phyloP scores from a whole-genome alignment of 2,888 invertebrate genomes.

The Spicauda simplicius region DNA sequence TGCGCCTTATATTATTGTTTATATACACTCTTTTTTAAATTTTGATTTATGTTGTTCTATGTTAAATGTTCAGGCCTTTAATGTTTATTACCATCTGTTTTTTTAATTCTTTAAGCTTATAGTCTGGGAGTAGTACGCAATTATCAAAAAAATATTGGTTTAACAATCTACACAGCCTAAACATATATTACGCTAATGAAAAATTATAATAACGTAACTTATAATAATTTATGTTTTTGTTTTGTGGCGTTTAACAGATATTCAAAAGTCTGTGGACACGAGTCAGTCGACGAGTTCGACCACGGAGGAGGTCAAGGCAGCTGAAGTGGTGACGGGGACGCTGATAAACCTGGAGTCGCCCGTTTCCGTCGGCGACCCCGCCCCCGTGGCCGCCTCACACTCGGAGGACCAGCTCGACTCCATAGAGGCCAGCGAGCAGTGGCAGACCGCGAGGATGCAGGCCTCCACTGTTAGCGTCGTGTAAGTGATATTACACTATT shows the following conservation, averaged over 20 bases:
- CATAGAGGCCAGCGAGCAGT: slow-evolving; percentile 74
- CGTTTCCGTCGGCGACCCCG: slow-evolving; percentile 58
- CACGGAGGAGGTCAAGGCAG: slow-evolving; percentile 65
- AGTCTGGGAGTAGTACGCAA: slow-evolving; percentile 11
- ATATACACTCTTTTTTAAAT: neutral
- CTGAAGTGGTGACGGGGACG: slow-evolving; percentile 73
- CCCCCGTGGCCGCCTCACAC: slow-evolving; percentile 42
- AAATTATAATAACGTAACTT: too few species aligned
- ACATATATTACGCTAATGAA: neutral
- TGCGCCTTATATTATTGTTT: neutral
- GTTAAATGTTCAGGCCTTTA: neutral
- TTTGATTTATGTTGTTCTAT: neutral
- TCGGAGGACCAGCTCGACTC: slow-evolving; percentile 75
- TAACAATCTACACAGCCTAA: neutral
- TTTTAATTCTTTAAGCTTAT: neutral
- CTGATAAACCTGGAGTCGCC: slow-evolving; percentile 77
- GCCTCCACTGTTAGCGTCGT: slow-evolving; percentile 66
- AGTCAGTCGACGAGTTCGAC: slow-evolving; percentile 74
- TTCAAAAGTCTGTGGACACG: slow-evolving; percentile 70
- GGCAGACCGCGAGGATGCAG: slow-evolving; percentile 71
- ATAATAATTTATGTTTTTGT: too few species aligned
- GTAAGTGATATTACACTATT: slow-evolving; percentile 54
- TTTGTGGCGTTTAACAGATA: slow-evolving; percentile 51
- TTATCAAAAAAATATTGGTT: neutral
- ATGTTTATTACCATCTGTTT: neutral